A percentile compares a stretch with the other conserved stretches of the same genome.
These are phyloP conservation scores for Empis livida DNA, from an alignment of 2,888 invertebrate species.

Conservation along the genomic window DNA sequence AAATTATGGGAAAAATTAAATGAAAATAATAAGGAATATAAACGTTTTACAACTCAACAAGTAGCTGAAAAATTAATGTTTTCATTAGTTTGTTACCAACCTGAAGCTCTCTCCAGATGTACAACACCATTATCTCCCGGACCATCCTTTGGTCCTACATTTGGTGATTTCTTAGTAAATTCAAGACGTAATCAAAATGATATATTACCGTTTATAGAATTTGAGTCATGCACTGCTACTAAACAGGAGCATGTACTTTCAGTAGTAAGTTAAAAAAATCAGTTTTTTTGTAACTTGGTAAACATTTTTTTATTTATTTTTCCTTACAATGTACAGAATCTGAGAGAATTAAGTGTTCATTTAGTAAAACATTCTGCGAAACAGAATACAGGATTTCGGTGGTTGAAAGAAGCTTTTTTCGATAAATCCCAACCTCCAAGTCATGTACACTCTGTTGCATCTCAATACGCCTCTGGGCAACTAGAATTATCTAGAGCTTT, in stretches of 20 bases:
- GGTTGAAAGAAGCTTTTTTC: slow-evolving; percentile 36
- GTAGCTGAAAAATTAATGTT: slow-evolving; percentile 67
- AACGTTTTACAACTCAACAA: slow-evolving; percentile 51
- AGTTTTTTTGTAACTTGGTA: background rate
- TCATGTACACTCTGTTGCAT: slow-evolving; percentile 67
- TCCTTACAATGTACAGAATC: slow-evolving; percentile 50
- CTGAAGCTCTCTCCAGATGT: slow-evolving; percentile 72
- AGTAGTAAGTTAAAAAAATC: slow-evolving; percentile 45
- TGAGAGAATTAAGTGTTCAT: slow-evolving; percentile 75
- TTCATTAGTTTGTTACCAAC: slow-evolving; percentile 72
- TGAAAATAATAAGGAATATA: slow-evolving; percentile 45
- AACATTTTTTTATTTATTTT: background rate
- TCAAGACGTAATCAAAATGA: slow-evolving; percentile 39
- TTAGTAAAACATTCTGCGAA: slow-evolving; percentile 51
- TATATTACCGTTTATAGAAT: slow-evolving; percentile 64
- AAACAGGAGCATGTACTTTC: slow-evolving; percentile 81
- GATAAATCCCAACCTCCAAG: slow-evolving; percentile 46
- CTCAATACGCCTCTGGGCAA: slow-evolving; percentile 70
- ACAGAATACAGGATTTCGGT: slow-evolving; percentile 35
- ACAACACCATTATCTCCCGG: slow-evolving; percentile 74
- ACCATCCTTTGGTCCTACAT: slow-evolving; percentile 38
- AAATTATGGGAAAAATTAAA: slow-evolving; percentile 61
- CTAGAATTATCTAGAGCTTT: slow-evolving; percentile 64
- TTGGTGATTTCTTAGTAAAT: slow-evolving; percentile 33
- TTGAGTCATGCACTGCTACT: slow-evolving; percentile 75